Conservation (phyloP, 2,888 invertebrate genomes). For the Lobophora halterata region DNA sequence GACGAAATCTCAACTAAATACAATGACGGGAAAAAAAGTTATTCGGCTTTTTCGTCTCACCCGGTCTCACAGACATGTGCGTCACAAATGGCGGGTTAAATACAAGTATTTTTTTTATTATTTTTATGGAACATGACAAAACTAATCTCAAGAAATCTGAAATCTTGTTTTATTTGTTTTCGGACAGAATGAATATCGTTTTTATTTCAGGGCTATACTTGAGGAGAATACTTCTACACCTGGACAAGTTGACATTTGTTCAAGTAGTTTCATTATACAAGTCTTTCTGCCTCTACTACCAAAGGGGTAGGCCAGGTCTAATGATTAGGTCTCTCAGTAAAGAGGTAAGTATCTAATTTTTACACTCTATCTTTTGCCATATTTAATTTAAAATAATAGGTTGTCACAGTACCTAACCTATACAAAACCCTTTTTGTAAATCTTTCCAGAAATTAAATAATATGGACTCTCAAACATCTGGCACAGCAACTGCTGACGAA, state of each 20-base stretch:
- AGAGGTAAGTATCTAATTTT: constrained; percentile 58
- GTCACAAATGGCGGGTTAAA: too few species aligned
- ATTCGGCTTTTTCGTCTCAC: too few species aligned
- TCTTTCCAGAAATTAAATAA: constrained; percentile 66
- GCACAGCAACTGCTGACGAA: constrained; percentile 56
- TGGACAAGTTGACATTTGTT: constrained; percentile 92
- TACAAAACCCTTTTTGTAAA: constrained; percentile 1
- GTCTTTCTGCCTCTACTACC: constrained; percentile 86
- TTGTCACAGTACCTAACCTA: too few species aligned
- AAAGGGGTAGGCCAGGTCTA: constrained; percentile 74
- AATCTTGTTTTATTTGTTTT: too few species aligned
- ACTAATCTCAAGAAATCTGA: too few species aligned
- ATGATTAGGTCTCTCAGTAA: constrained; percentile 74
- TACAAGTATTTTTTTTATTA: too few species aligned
- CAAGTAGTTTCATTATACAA: constrained; percentile 89
- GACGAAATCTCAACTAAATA: too few species aligned
- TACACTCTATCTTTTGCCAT: too few species aligned
- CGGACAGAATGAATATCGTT: not conserved
- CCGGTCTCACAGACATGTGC: too few species aligned
- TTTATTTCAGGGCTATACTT: constrained; percentile 87
- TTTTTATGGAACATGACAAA: too few species aligned
- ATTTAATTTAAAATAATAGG: too few species aligned
- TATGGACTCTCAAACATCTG: constrained; percentile 53
- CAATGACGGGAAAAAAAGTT: too few species aligned
- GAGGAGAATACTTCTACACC: constrained; percentile 88